Base-by-base conservation (phyloP, 2,888 invertebrate species). In the Lepidocyrtoides sp. region DNA sequence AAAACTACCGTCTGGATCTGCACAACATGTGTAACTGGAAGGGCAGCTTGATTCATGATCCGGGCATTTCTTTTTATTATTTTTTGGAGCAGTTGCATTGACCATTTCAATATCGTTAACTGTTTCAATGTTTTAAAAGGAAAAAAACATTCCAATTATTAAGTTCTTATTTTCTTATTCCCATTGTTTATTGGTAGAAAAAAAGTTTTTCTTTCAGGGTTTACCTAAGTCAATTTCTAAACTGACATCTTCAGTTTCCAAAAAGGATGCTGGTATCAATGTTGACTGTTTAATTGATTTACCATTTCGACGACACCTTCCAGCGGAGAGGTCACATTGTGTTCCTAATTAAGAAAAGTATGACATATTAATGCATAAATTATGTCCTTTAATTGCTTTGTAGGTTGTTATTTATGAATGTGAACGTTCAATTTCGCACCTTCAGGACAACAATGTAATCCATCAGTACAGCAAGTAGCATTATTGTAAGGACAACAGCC, bases 401-500 rank as follows among this genome's bases (percentile, higher is more conserved):
- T 23, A n/a, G 8, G 12, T 29, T 69, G 17, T 69, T 20, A 57
- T 57, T 4, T 20, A 23, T 20, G n/a, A 23, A n/a, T 51, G 51
- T 66, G n/a, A 2, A n/a, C 7, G n/a, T 2, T 7, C 36, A 36
- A 4, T 29, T 79, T 54, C 72, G 8, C 75, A 91, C 93, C 84
- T 75, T 84, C 36, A 75, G 93, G 93, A 63, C 93, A 93, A 44
- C 93, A 93, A 84, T 92, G 92, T 26, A 72, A 29, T 41, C 91
- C 92, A 63, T 92, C 93, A 29, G 41, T 5, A 60, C 93, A 93
- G 36, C 93, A 93, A 82, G 88, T 91, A 29, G 92, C 93, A 51
- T 89, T 89, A 10, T 54, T 26, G 57, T 92, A 93, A 20, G 93
- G 91, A 75, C 93, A 93, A 36, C 93, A 93, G 26, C 91, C 93